Evolutionary conservation across 37 sponge, comb jelly and placozoan genomes (phyloP).

Genomic region (Chondrosia reniformis): DNA sequence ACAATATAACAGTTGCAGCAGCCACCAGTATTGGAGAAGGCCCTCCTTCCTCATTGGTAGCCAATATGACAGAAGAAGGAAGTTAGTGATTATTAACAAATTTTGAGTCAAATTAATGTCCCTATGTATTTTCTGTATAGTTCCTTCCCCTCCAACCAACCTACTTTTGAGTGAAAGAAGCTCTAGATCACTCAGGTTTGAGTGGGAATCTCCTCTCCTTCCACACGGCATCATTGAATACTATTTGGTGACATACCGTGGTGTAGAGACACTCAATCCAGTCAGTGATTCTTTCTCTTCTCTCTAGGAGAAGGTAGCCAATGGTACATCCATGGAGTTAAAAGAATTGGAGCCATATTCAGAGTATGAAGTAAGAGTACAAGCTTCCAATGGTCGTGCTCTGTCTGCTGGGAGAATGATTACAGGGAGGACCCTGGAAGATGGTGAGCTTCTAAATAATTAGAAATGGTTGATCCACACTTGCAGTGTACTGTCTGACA

Average conservation of each 20-base stretch:
- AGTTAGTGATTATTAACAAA: too few species aligned
- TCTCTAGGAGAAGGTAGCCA: background rate
- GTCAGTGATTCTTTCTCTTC: background rate
- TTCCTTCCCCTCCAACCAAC: background rate
- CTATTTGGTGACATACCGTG: background rate
- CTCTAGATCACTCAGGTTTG: background rate
- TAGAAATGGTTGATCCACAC: too few species aligned
- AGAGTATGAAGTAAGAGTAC: background rate
- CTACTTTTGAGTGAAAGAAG: background rate
- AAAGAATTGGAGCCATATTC: background rate
- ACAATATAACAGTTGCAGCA: too few species aligned
- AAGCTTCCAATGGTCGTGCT: background rate
- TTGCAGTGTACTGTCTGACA: too few species aligned
- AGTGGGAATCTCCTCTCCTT: background rate
- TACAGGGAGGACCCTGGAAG: background rate
- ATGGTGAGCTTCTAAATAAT: too few species aligned
- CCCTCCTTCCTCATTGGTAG: too few species aligned
- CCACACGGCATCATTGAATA: background rate
- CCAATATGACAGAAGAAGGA: too few species aligned
- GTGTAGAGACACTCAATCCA: background rate
- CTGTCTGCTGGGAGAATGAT: background rate
- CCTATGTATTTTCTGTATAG: background rate
- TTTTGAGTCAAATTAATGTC: too few species aligned
- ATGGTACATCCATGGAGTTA: background rate
- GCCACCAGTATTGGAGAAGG: too few species aligned